phyloP scores from a whole-genome alignment of 2,113 vertebrate species.

The Dicentrarchus labrax region DNA sequence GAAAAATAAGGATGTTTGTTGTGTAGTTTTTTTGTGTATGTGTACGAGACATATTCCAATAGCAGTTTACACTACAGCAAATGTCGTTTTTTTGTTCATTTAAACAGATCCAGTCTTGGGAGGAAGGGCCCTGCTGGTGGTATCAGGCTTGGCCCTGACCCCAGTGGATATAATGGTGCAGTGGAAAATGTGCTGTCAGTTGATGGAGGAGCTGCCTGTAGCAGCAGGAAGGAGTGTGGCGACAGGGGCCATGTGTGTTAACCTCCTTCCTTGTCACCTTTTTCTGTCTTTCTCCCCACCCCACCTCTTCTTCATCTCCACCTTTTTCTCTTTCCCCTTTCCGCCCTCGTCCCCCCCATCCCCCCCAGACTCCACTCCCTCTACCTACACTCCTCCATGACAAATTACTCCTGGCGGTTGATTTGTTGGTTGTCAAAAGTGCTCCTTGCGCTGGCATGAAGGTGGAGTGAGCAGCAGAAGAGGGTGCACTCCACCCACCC shows the following conservation, averaged over 20 bases:
- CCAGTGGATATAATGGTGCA: slow-evolving; percentile 74
- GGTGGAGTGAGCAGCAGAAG: slow-evolving; percentile 69
- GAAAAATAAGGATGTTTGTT: slow-evolving; percentile 50
- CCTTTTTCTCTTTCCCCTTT: slow-evolving; percentile 38
- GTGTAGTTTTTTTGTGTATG: slow-evolving; percentile 20
- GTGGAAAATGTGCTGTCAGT: slow-evolving; percentile 81
- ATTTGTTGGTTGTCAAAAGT: slow-evolving; percentile 86
- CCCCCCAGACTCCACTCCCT: slow-evolving; percentile 58
- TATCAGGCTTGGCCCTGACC: slow-evolving; percentile 72
- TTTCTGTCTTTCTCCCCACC: slow-evolving; percentile 47
- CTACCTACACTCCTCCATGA: slow-evolving; percentile 76
- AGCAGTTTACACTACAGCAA: slow-evolving; percentile 47
- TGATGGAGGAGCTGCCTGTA: slow-evolving; percentile 81
- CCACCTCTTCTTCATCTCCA: slow-evolving; percentile 48
- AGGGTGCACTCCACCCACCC: slow-evolving; percentile 27
- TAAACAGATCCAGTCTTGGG: slow-evolving; percentile 69
- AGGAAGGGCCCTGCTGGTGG: slow-evolving; percentile 65
- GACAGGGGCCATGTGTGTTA: slow-evolving; percentile 80
- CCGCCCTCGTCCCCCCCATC: slow-evolving; percentile 20
- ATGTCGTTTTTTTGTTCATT: slow-evolving; percentile 56
- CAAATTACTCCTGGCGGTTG: slow-evolving; percentile 84
- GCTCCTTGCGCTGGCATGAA: slow-evolving; percentile 66
- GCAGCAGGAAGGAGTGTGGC: slow-evolving; percentile 79
- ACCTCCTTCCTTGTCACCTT: slow-evolving; percentile 79
- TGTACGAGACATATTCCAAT: slow-evolving; percentile 28